Base-by-base conservation (phyloP, 2,113 vertebrate species). In the Columba livia region DNA sequence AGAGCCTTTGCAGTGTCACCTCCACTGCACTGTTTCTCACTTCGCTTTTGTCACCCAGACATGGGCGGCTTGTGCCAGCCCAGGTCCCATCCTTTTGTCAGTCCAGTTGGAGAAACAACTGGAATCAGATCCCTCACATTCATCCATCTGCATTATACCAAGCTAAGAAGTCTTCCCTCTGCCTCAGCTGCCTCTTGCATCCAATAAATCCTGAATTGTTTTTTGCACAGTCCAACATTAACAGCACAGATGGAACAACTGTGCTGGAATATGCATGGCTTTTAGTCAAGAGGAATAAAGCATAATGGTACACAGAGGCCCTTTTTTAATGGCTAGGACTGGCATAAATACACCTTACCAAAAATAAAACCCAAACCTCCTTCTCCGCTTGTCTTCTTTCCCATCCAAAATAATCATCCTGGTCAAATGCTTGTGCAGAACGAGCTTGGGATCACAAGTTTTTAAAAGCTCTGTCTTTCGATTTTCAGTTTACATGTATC, bases 201-300 rank as follows among this genome's bases (percentile, higher is more conserved):
- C 79, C 29, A 24, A 6, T 72, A 88, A 89, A 93, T 53, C 57
- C 62, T 25, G 54, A 88, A n/a, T 1, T 0, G 1, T 60, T 84
- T 71, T 91, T 69, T 88, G 26, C 54, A 65, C 38, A 54, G 85
- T 77, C 74, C 88, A 61, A 62, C 62, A 66, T 88, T 90, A 83
- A 65, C 92, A 91, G 94, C 79, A 93, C 92, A 94, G 94, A 91
- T 88, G 82, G 95, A 94, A 58, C 54, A 88, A 40, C 67, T 36
- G 2, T 42, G 42, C 17, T 70, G 91, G 62, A 91, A 89, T 91
- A 94, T 66, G 84, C 58, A 58, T 65, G 58, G 79, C 60, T 87
- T 91, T 89, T 50, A 87, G 81, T 61, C 1, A 13, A 82, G 69
- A 86, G n/a, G 58, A 94, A 94, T 95, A 91, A 82, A 92, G 92